phyloP scores from a whole-genome alignment of 2,888 invertebrate species.

The Drymonia ruficornis region DNA sequence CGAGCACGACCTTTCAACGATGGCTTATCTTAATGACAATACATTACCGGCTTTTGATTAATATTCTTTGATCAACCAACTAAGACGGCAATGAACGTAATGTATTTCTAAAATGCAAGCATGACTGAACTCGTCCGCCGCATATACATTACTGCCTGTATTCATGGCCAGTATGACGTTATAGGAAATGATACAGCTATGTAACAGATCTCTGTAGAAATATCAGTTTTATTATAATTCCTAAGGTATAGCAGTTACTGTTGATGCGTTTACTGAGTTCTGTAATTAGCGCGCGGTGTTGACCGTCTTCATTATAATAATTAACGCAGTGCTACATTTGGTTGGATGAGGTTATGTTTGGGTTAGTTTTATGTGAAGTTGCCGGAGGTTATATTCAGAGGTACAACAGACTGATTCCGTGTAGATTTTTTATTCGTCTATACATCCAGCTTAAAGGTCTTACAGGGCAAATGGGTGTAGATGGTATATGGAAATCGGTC shows the following conservation, averaged over 20 bases:
- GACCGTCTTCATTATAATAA: slow-evolving; percentile 4
- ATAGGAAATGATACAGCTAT: neutral
- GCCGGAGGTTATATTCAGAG: neutral
- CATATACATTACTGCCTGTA: too few species aligned
- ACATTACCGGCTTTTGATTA: too few species aligned
- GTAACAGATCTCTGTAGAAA: neutral
- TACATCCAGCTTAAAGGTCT: too few species aligned
- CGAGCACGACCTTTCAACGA: too few species aligned
- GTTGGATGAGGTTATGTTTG: slow-evolving; percentile 2
- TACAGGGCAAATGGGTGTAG: too few species aligned
- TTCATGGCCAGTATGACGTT: neutral
- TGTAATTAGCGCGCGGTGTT: slow-evolving; percentile 2
- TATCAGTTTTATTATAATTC: neutral
- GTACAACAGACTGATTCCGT: neutral
- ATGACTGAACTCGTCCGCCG: too few species aligned
- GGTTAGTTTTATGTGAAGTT: neutral
- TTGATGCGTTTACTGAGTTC: slow-evolving; percentile 12
- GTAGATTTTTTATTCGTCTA: neutral
- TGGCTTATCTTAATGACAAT: too few species aligned
- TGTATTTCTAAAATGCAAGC: too few species aligned
- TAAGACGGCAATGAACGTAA: too few species aligned
- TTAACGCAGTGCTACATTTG: neutral
- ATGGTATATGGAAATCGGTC: too few species aligned
- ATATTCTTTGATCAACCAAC: too few species aligned
- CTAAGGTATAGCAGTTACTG: neutral